These are phyloP conservation scores for Tetraneura akinire DNA, from an alignment of 1,140 invertebrate species.

Conservation along the genomic window DNA sequence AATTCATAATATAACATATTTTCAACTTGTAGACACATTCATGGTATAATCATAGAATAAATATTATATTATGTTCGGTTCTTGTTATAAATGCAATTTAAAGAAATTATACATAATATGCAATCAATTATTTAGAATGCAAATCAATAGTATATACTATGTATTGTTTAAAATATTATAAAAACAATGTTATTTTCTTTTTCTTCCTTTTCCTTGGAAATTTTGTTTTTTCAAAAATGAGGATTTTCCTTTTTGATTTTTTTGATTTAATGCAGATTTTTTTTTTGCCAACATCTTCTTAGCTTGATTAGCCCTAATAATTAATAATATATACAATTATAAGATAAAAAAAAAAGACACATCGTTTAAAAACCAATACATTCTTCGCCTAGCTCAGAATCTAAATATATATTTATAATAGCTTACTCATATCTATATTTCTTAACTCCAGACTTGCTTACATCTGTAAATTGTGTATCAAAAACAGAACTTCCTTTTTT, in stretches of 20 bases:
- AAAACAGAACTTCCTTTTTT: constrained; percentile 62
- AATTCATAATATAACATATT: too few species aligned
- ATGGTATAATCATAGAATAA: too few species aligned
- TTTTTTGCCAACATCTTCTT: constrained; percentile 33
- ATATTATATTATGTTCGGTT: too few species aligned
- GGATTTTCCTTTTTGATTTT: constrained; percentile 28
- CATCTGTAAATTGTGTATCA: constrained; percentile 72
- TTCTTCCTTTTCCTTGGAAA: constrained; percentile 17
- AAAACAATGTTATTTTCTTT: constrained; percentile 6
- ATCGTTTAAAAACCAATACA: neutral
- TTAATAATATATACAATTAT: neutral
- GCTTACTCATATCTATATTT: constrained; percentile 69
- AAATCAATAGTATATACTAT: too few species aligned
- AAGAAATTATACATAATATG: too few species aligned
- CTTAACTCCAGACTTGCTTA: constrained; percentile 69
- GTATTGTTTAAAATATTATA: too few species aligned
- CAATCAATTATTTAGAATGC: too few species aligned
- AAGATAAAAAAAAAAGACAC: neutral
- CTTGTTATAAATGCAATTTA: too few species aligned
- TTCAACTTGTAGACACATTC: too few species aligned
- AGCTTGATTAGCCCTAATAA: constrained; percentile 32
- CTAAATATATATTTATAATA: too few species aligned
- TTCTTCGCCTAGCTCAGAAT: too few species aligned
- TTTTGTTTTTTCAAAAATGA: neutral
- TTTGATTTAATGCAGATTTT: constrained; percentile 25